These are phyloP conservation scores for Oreortyx pictus DNA, from an alignment of 2,797 vertebrate species.

Conservation along the genomic window DNA sequence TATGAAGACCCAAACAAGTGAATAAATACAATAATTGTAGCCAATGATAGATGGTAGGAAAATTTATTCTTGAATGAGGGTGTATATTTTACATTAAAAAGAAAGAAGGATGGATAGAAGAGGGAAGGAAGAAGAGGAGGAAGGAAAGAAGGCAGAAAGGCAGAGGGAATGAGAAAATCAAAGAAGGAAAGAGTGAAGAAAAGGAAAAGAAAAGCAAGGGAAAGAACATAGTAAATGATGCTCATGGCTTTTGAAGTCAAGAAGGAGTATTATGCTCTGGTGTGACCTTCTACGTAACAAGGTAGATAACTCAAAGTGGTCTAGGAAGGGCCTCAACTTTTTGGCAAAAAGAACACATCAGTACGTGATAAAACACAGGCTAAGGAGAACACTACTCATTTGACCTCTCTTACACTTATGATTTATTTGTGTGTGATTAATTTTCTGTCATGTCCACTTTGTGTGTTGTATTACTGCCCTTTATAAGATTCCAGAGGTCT, in stretches of 20 bases:
- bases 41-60: background rate
- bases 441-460: constrained; percentile 30
- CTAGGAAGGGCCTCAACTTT: background rate
- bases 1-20: background rate
- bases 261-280: background rate
- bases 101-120: background rate
- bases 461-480: constrained; percentile 17
- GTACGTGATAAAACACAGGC: background rate
- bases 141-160: background rate
- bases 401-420: background rate
- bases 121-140: no score
- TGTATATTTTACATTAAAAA: background rate
- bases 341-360: background rate
- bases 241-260: background rate
- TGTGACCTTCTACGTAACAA: background rate
- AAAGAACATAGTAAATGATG: rapidly evolving
- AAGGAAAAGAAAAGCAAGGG: rapidly evolving
- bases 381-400: background rate
- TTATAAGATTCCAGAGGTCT: background rate
- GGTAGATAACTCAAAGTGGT: background rate
- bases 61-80: background rate
- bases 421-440: constrained; percentile 43
- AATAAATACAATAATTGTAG: no score
- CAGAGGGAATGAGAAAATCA: background rate
- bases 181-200: background rate